phyloP scores from a whole-genome alignment of 2,113 vertebrate species.

The Nothocercus julius region DNA sequence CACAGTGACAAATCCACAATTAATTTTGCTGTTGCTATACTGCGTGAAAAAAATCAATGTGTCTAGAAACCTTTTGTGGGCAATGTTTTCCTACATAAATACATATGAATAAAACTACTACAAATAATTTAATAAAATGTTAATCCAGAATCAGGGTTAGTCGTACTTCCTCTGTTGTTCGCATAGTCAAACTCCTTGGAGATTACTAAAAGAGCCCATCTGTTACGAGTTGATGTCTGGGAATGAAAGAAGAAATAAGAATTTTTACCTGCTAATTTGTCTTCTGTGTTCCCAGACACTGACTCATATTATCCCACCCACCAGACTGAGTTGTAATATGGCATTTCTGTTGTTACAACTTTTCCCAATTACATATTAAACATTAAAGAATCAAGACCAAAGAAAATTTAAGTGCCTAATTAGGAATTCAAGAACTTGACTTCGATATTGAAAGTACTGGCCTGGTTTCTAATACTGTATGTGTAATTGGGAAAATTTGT shows the following conservation, averaged over 20 bases:
- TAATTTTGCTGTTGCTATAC: not conserved
- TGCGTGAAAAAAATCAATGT: not conserved
- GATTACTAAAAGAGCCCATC: conserved; percentile 17
- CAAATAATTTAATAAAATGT: not conserved
- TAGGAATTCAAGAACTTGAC: conserved; percentile 21
- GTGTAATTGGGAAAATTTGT: conserved; percentile 34
- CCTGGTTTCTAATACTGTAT: not conserved
- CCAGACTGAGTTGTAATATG: not conserved
- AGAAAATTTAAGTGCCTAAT: not conserved
- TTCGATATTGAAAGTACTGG: not conserved
- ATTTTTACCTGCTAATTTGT: conserved; percentile 53
- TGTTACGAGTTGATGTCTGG: conserved; percentile 63
- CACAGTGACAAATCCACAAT: not conserved
- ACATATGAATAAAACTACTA: not conserved
- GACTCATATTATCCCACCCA: conserved; percentile 67
- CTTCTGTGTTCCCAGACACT: conserved; percentile 70
- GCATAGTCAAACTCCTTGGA: not conserved
- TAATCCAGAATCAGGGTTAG: not conserved
- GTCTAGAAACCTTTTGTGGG: not conserved
- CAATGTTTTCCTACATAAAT: not conserved
- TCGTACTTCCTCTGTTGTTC: not conserved
- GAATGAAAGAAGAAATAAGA: conserved; percentile 61
- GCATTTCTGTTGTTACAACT: conserved; percentile 41
- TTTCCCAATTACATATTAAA: conserved; percentile 30
- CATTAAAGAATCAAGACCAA: not conserved